Conservation (phyloP, 2,888 invertebrate species). For the Pandemis cinnamomeana region DNA sequence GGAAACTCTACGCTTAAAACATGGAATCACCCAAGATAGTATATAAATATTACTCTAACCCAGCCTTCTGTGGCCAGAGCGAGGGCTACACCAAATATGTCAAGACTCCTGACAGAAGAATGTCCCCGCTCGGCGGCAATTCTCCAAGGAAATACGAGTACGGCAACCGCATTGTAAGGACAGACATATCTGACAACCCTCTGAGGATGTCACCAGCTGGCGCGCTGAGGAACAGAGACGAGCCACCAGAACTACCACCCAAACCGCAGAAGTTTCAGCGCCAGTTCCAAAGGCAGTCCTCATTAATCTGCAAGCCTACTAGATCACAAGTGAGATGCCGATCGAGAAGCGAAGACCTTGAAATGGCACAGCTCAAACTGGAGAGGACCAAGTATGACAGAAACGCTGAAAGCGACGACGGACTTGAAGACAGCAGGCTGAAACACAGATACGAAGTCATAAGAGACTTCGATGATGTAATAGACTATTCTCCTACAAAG, state of each 20-base stretch:
- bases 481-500: constrained; percentile 78
- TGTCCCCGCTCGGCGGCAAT: constrained; percentile 76
- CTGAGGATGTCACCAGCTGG: constrained; percentile 69
- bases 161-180: constrained; percentile 73
- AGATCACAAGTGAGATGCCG: constrained; percentile 63
- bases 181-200: constrained; percentile 80
- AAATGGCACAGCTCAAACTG: constrained; percentile 77
- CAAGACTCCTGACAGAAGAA: constrained; percentile 62
- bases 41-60: constrained; percentile 90
- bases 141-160: constrained; percentile 74
- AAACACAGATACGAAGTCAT: constrained; percentile 84
- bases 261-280: constrained; percentile 75
- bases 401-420: constrained; percentile 68
- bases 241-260: constrained; percentile 76
- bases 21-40: constrained; percentile 82
- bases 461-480: constrained; percentile 71
- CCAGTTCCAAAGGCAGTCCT: constrained; percentile 73
- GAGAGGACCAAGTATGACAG: constrained; percentile 64
- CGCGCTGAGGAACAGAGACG: constrained; percentile 59
- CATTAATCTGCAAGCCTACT: constrained; percentile 82
- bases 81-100: constrained; percentile 79
- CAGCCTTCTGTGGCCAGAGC: constrained; percentile 91
- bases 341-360: constrained; percentile 75
- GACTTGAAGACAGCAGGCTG: constrained; percentile 67
- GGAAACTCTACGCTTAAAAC: constrained; percentile 63